phyloP scores from a whole-genome alignment of 2,888 invertebrate species.

The Rhingia rostrata region DNA sequence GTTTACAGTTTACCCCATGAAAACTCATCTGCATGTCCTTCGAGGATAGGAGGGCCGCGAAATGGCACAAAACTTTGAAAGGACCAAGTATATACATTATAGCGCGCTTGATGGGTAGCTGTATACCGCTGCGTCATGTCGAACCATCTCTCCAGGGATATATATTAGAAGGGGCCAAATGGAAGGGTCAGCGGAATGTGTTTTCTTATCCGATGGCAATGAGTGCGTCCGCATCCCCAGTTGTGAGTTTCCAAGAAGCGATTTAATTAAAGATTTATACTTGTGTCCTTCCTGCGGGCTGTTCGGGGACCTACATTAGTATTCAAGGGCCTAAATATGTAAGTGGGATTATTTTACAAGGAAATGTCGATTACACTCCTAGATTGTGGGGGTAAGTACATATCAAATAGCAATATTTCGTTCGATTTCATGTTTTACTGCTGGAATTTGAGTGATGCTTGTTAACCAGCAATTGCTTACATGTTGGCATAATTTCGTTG shows the following conservation, averaged over 20 bases:
- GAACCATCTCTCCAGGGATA: slow-evolving; percentile 16
- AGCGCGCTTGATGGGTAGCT: background rate
- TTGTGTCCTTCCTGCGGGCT: slow-evolving; percentile 2
- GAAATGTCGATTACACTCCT: background rate
- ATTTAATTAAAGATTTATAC: slow-evolving; percentile 42
- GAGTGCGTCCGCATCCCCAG: background rate
- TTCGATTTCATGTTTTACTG: background rate
- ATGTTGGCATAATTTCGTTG: slow-evolving; percentile 6
- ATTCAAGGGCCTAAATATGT: background rate
- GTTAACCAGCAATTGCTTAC: background rate
- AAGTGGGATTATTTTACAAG: background rate
- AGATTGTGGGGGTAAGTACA: slow-evolving; percentile 7
- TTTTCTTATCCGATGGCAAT: background rate
- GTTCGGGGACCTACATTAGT: slow-evolving; percentile 10
- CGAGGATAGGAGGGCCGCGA: slow-evolving; percentile 21
- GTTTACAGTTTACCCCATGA: slow-evolving; percentile 20
- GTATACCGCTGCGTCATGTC: slow-evolving; percentile 23
- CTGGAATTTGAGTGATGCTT: background rate
- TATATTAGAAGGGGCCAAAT: slow-evolving; percentile 22
- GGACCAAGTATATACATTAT: slow-evolving; percentile 33
- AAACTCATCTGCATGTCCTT: slow-evolving; percentile 24
- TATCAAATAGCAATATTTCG: background rate
- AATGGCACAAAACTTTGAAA: slow-evolving; percentile 14
- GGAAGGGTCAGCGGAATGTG: slow-evolving; percentile 13
- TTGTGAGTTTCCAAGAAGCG: slow-evolving; percentile 9